Percentiles rank a stretch among this genome's conserved stretches.
Conservation (phyloP, 2,113 vertebrate species). For the Entomyzon cyanotis region DNA sequence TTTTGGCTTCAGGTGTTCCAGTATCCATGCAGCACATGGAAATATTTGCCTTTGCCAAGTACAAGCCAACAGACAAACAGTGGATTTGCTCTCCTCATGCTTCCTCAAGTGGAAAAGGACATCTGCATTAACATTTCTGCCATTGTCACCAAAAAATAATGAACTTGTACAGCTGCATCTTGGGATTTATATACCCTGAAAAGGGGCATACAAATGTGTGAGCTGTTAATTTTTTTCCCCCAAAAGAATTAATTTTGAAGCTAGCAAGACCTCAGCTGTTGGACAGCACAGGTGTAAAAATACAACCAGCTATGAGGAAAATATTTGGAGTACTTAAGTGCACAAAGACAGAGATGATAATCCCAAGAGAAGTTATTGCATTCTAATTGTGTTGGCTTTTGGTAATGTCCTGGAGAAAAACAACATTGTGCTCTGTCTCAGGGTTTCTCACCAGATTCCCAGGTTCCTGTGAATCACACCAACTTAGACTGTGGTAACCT, state of each 20-base stretch:
- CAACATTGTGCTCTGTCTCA: background rate
- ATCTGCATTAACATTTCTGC: slow-evolving; percentile 7
- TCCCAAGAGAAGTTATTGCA: background rate
- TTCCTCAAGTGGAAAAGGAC: slow-evolving; percentile 26
- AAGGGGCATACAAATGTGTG: background rate
- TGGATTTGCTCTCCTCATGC: background rate
- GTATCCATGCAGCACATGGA: background rate
- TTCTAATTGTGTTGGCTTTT: background rate
- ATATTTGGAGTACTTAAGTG: background rate
- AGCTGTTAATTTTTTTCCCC: background rate
- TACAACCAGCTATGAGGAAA: background rate
- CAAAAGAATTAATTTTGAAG: background rate
- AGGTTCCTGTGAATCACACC: background rate
- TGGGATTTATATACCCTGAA: background rate
- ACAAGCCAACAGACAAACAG: background rate
- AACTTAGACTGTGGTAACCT: background rate
- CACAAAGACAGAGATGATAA: background rate
- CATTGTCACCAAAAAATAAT: background rate
- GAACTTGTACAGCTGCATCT: background rate
- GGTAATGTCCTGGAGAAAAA: background rate
- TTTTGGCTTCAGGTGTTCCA: background rate
- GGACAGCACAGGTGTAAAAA: background rate
- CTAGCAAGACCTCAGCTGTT: background rate
- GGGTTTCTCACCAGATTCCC: background rate
- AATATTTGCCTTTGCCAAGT: background rate